A percentile compares a stretch with the other conserved stretches of the same genome.
These are phyloP conservation scores for Sebastes hubbsi DNA, from an alignment of 2,797 vertebrate genomes.

Conservation along the genomic window DNA sequence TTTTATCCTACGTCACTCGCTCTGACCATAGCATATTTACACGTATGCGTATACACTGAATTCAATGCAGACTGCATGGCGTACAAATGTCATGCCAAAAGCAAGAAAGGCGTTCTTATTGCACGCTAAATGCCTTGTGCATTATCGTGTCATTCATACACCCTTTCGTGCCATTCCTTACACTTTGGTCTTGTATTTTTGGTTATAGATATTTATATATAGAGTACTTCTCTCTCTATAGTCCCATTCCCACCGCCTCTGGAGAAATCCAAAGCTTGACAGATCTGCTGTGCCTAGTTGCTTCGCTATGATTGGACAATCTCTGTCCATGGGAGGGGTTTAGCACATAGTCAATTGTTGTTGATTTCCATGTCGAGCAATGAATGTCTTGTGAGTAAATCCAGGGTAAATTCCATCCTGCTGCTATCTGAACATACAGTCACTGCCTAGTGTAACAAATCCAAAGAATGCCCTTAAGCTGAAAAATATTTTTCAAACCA, in stretches of 20 bases:
- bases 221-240: neutral
- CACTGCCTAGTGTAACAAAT: neutral
- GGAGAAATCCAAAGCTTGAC: neutral
- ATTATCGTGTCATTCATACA: too few relatives aligned
- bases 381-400: neutral
- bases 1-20: too few relatives aligned
- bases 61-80: too few relatives aligned
- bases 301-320: neutral
- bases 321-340: neutral
- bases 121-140: too few relatives aligned
- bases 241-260: too few relatives aligned
- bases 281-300: neutral
- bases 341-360: neutral
- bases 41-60: too few relatives aligned
- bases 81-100: too few relatives aligned
- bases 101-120: too few relatives aligned
- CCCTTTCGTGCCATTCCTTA: too few relatives aligned
- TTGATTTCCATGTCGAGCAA: slow-evolving; percentile 1
- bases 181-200: neutral
- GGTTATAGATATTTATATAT: neutral
- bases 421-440: neutral
- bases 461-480: slow-evolving; percentile 23
- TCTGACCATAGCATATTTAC: too few relatives aligned
- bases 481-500: slow-evolving; percentile 22
- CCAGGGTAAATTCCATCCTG: neutral